phyloP scores from a whole-genome alignment of 2,888 invertebrate species.

The Phania funesta region DNA sequence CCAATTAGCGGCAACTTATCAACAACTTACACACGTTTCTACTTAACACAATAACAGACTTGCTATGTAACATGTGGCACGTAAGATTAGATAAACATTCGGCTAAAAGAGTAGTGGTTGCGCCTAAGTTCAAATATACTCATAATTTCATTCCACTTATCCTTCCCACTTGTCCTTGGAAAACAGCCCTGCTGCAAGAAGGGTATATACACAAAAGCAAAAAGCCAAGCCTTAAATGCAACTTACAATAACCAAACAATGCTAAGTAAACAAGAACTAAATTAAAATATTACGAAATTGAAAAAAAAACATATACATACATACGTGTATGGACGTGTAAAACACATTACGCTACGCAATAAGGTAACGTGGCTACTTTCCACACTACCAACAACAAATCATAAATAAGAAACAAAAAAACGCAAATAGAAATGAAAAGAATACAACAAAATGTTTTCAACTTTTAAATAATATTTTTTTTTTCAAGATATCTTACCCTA shows the following conservation, averaged over 20 bases:
- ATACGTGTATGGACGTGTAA: not conserved
- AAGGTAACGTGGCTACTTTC: constrained; percentile 14
- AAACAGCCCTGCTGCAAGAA: constrained; percentile 11
- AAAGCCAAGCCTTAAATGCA: constrained; percentile 58
- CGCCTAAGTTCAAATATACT: no score
- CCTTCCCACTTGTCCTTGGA: not conserved
- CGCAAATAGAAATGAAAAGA: constrained; percentile 23
- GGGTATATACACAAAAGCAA: not conserved
- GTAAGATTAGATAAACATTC: no score
- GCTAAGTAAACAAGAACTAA: constrained; percentile 34
- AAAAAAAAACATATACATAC: not conserved
- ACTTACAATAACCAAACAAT: constrained; percentile 33
- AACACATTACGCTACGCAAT: not conserved
- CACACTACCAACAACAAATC: constrained; percentile 16
- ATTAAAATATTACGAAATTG: not conserved
- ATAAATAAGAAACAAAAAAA: not conserved
- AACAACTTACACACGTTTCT: no score
- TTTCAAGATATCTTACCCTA: constrained; percentile 74
- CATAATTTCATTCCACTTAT: no score
- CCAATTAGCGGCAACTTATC: no score
- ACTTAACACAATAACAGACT: no score
- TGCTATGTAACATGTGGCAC: no score
- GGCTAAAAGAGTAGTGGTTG: no score
- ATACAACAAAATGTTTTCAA: constrained; percentile 44
- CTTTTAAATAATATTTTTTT: constrained; percentile 35